phyloP scores from a whole-genome alignment of 2,797 vertebrate genomes.

The Sebastes hopkinsi region DNA sequence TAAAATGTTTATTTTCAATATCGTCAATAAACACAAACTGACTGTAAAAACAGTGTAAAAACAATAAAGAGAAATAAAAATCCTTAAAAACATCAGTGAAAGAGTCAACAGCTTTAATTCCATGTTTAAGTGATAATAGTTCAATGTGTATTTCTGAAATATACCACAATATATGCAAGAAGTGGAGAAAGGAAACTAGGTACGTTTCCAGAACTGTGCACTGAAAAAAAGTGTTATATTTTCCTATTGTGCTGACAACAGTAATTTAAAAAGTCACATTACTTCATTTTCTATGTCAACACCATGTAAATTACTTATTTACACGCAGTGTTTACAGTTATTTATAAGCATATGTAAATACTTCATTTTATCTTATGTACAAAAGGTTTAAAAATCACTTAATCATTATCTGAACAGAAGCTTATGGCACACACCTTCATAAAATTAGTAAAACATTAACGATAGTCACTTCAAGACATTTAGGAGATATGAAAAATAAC shows the following conservation, averaged over 20 bases:
- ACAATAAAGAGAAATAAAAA: background rate
- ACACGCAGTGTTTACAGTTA: background rate
- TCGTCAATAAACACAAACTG: constrained; percentile 15
- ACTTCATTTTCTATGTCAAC: background rate
- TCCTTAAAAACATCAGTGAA: background rate
- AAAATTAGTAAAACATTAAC: background rate
- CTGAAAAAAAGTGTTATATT: background rate
- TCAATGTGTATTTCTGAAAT: background rate
- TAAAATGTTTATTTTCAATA: constrained; percentile 37
- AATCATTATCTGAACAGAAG: background rate
- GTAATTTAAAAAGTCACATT: background rate
- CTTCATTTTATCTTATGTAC: background rate
- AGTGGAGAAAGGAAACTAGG: background rate
- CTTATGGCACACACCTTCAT: constrained; percentile 13
- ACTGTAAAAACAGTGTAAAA: background rate
- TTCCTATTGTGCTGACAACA: background rate
- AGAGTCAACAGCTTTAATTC: background rate
- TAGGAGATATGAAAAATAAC: constrained; percentile 9
- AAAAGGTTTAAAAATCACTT: constrained; percentile 7
- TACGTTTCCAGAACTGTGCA: background rate
- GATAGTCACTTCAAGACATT: constrained; percentile 12
- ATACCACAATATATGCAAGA: background rate
- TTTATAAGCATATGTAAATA: constrained; percentile 12
- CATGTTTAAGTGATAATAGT: background rate
- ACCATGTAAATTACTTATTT: background rate